Evolutionary conservation across 2,888 invertebrate species (phyloP), one percentile per base, ranked within the genome.

Genomic region (Phrixothrix hirtus): DNA sequence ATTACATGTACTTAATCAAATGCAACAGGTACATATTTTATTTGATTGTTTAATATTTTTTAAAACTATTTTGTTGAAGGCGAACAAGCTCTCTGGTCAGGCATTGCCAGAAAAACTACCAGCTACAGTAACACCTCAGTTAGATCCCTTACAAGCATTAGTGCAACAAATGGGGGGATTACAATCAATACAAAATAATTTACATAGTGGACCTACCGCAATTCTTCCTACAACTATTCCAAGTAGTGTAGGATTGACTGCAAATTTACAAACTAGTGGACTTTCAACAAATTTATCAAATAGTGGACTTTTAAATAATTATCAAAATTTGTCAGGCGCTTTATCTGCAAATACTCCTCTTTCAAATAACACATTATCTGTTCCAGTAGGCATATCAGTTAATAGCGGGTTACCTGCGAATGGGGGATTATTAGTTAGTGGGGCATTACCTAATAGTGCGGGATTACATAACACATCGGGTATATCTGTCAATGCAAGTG

Each of bases 1-100:
- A 36, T 78, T 81, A 75, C 79, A 79, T 52, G 75, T 81, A 67
- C 79, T 81, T 47, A 79, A 72, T 68, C 81, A 81, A 67, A 77
- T 81, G 75, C 81, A 81, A 64, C 44, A 49, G 41, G 50, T 49
- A 36, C 17, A 26, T 15, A 25, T 21, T 21, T 21, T 5, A 21
- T 3, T 9, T 21, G 7, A 17, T n/a, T 37, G 16, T 25, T 37
- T 1, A 21, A 21, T 3, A 5, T 21, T 3, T 21, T 5, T 11
- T 32, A 5, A 12, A 6, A 13, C 9, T 38, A n/a, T 38, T 26
- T 47, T 52, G 36, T 58, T 61, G 21, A 55, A 73, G 73, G 70
- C 66, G 21, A 74, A 74, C 58, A 75, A 74, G 61, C 62, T 74
- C 47, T 70, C 74, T 30, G 61, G 66, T 6, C 65, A 66, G 21